A percentile compares a stretch with the other conserved stretches of the same genome.
phyloP scores from a whole-genome alignment of 2,113 vertebrate species.

The Xiphias gladius region DNA sequence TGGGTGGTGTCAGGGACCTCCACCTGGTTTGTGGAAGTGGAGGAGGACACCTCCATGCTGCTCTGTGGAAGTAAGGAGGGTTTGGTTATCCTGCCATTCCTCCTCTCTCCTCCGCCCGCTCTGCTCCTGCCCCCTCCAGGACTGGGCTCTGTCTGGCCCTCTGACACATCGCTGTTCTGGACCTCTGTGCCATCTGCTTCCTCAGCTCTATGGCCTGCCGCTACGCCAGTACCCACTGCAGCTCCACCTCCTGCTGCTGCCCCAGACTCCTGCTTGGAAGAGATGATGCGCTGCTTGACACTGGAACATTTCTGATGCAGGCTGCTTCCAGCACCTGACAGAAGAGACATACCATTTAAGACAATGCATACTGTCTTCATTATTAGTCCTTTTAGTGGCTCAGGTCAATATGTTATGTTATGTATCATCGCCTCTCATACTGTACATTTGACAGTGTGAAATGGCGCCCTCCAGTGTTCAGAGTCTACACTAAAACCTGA shows the following conservation, averaged over 20 bases:
- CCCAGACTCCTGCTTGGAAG: conserved; percentile 91
- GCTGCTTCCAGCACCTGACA: conserved; percentile 85
- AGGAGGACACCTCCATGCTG: conserved; percentile 97
- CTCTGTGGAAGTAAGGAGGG: conserved; percentile 95
- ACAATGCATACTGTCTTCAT: background rate
- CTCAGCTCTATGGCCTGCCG: conserved; percentile 82
- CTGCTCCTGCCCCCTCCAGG: conserved; percentile 87
- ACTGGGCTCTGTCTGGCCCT: conserved; percentile 94
- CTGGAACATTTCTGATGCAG: conserved; percentile 87
- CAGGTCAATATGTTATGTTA: background rate
- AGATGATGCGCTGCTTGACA: conserved; percentile 87
- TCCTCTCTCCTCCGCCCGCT: conserved; percentile 89
- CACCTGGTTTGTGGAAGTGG: conserved; percentile 92
- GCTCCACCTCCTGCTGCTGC: conserved; percentile 68
- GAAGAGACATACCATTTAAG: conserved; percentile 16
- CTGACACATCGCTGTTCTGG: conserved; percentile 98
- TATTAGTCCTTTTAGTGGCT: background rate
- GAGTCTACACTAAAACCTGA: conserved; percentile 28
- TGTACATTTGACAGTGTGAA: conserved; percentile 15
- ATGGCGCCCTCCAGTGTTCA: conserved; percentile 66
- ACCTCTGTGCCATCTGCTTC: conserved; percentile 92
- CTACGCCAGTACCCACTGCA: conserved; percentile 53
- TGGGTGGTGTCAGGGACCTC: conserved; percentile 99
- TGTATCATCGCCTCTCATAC: background rate
- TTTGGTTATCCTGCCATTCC: conserved; percentile 95